Base-by-base conservation (phyloP, 2,888 invertebrate species). In the Oligia latruncula region DNA sequence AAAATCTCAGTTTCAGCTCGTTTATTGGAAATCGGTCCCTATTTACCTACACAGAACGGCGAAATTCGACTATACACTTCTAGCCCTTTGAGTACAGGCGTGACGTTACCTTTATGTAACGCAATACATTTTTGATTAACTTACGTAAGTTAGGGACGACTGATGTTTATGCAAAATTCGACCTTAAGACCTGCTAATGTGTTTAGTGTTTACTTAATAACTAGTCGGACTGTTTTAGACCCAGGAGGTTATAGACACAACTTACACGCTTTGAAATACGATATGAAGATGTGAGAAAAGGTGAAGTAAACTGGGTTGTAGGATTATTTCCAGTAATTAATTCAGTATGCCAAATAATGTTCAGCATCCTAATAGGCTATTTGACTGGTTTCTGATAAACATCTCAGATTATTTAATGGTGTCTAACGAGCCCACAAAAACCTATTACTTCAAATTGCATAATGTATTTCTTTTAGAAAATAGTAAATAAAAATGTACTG, bases 181-280 rank as follows among this genome's bases (percentile, higher is more conserved):
- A 83, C 78, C 81, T 83, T 71, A 71, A 43, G 1, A 67, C 1
- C 23, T 72, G 67, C 62, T 81, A 81, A 81, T 83, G 81, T 62
- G 71, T 46, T 81, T 70, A 35, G 15, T 71, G 43, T 81, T 81
- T 71, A 66, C 60, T 40, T 77, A 55, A 62, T 17, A 17, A 66
- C 8, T 8, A 60, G 60, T 15, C 17, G 6, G 0, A 29, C 43
- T 81, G 52, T 77, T 81, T 71, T 46, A 40, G 1, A 62, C 40
- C 5, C 78, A 55, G 62, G 83, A 62, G 71, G 29, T 49, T 67
- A 58, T 29, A 9, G 13, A 72, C 40, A 29, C 4, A 46, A 46
- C 15, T 40, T 8, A 40, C 17, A 46, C 2, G 52, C 71, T 71
- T 58, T 81, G 83, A 58, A 81, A 81, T 67, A 15, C 4, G 5